Conservation (phyloP, 2,797 vertebrate genomes). For the Anniella stebbinsi region DNA sequence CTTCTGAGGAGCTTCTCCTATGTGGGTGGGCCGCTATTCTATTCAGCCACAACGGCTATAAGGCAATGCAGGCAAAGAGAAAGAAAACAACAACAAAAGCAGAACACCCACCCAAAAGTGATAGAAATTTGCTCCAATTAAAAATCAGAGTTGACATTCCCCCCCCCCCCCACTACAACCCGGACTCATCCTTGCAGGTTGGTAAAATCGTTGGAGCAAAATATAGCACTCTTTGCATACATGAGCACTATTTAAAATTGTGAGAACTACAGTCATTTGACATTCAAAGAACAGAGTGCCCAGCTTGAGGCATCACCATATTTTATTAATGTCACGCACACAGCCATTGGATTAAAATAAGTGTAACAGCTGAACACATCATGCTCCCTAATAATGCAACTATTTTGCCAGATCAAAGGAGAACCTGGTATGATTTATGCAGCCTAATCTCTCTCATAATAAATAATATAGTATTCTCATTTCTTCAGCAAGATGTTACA, state of each 20-base stretch:
- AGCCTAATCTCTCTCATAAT: background rate
- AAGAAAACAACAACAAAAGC: constrained; percentile 6
- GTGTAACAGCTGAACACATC: background rate
- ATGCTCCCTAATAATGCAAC: background rate
- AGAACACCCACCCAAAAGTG: constrained; percentile 15
- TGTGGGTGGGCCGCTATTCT: background rate
- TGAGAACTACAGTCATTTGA: background rate
- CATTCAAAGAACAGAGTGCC: background rate
- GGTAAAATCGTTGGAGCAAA: background rate
- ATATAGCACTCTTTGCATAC: background rate
- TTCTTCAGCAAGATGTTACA: background rate
- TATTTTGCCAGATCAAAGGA: background rate
- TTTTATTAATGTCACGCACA: background rate
- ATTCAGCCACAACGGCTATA: background rate
- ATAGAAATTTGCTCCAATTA: constrained; percentile 45
- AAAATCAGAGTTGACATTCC: background rate
- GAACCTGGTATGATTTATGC: background rate
- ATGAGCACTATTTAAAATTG: accelerated
- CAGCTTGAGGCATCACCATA: background rate
- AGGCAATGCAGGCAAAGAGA: constrained; percentile 37
- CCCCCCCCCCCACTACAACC: background rate
- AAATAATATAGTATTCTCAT: background rate
- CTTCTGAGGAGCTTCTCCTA: background rate
- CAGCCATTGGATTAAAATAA: background rate
- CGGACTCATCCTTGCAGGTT: background rate